Percentiles rank a stretch among this genome's conserved stretches.
These are phyloP conservation scores for Encarsia formosa DNA, from an alignment of 2,888 invertebrate genomes.

Conservation along the genomic window DNA sequence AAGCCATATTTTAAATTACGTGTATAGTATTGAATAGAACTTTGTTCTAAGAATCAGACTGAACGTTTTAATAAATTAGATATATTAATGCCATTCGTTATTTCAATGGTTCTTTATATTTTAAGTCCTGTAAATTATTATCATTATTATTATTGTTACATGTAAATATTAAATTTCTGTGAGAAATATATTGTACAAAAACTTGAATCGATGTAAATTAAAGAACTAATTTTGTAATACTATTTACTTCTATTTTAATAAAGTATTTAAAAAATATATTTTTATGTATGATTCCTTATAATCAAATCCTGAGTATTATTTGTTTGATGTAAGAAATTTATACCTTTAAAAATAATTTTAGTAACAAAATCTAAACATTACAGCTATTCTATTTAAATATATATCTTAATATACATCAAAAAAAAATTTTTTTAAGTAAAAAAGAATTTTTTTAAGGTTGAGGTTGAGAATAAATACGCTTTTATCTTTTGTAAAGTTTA, in stretches of 20 bases:
- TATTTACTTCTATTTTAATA: conserved; percentile 48
- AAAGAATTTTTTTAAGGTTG: too few relatives aligned
- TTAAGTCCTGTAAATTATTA: conserved; percentile 45
- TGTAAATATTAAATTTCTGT: conserved; percentile 42
- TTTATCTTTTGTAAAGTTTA: too few relatives aligned
- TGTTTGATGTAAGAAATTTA: too few relatives aligned
- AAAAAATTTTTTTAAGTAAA: too few relatives aligned
- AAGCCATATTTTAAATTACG: conserved; percentile 23
- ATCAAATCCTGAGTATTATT: too few relatives aligned
- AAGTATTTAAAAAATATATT: conserved; percentile 34
- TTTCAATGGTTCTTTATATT: conserved; percentile 24
- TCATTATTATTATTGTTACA: conserved; percentile 32
- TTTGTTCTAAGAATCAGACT: conserved; percentile 41
- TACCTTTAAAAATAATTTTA: too few relatives aligned
- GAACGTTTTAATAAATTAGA: conserved; percentile 38
- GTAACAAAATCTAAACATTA: too few relatives aligned
- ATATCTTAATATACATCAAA: too few relatives aligned
- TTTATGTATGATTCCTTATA: background rate
- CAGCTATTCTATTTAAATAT: too few relatives aligned
- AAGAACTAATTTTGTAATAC: conserved; percentile 29
- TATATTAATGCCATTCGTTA: conserved; percentile 35
- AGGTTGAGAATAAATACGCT: too few relatives aligned
- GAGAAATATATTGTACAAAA: conserved; percentile 35
- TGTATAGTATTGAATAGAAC: conserved; percentile 19
- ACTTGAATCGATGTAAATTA: conserved; percentile 28